Evolutionary conservation across 92 coral and sea anemone genomes (phyloP).

Genomic region (Meandrina meandrites): DNA sequence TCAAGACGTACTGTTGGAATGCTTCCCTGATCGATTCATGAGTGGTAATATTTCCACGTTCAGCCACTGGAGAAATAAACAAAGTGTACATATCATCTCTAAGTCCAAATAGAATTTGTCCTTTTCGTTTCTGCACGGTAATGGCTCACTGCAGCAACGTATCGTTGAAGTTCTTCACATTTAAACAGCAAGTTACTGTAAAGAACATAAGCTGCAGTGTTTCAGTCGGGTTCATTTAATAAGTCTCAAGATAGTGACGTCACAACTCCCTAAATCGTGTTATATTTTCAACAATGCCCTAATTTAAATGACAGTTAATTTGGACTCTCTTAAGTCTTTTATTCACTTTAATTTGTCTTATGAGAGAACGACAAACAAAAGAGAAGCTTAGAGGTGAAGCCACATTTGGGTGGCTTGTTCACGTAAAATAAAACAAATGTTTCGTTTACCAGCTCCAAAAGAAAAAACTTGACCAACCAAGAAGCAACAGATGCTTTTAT

Average conservation of each 20-base stretch:
- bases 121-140: neutral
- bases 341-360: neutral
- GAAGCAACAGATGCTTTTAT: too few species aligned
- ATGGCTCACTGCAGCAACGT: neutral
- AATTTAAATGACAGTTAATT: neutral
- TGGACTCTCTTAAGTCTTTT: neutral
- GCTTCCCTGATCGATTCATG: neutral
- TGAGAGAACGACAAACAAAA: neutral
- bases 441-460: too few species aligned
- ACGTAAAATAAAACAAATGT: too few species aligned
- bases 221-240: neutral
- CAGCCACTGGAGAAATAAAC: neutral
- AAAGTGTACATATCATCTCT: neutral
- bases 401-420: neutral
- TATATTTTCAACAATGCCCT: neutral
- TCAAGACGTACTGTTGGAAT: conserved; percentile 1
- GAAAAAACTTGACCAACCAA: too few species aligned
- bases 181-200: neutral
- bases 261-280: neutral
- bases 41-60: neutral
- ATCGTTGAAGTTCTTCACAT: neutral
- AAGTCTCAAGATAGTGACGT: neutral
- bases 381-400: neutral
- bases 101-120: neutral
- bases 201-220: neutral